These are phyloP conservation scores for Rachycentron canadum DNA, from an alignment of 2,797 vertebrate species.

Conservation along the genomic window DNA sequence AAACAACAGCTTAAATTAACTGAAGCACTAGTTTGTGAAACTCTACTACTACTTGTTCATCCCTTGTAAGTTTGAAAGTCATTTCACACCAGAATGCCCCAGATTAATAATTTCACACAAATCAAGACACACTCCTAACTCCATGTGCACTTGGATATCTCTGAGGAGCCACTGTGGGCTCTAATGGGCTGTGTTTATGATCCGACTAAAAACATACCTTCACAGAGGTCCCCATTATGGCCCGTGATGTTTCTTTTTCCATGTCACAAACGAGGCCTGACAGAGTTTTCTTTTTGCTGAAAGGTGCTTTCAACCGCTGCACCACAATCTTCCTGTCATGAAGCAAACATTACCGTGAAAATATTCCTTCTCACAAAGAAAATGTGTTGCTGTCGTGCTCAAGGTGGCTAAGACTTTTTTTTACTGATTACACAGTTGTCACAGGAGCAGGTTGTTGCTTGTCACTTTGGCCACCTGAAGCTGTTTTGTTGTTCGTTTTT, in stretches of 20 bases:
- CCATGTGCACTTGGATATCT: constrained; percentile 43
- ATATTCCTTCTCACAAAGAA: constrained; percentile 50
- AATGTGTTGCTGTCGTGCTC: constrained; percentile 51
- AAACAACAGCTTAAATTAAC: not conserved
- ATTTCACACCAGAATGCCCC: constrained; percentile 68
- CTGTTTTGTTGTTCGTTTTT: constrained; percentile 43
- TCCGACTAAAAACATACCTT: constrained; percentile 58
- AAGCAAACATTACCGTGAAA: constrained; percentile 58
- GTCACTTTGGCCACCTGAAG: constrained; percentile 64
- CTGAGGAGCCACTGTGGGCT: constrained; percentile 32
- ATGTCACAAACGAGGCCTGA: constrained; percentile 51
- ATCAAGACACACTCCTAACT: constrained; percentile 59
- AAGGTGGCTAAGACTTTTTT: constrained; percentile 58
- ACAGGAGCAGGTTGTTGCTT: constrained; percentile 41
- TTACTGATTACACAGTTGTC: constrained; percentile 70
- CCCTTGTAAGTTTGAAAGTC: constrained; percentile 58
- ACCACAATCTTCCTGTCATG: constrained; percentile 77
- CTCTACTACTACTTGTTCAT: constrained; percentile 29
- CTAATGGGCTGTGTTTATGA: constrained; percentile 69
- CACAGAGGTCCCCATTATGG: constrained; percentile 49
- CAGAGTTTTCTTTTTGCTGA: constrained; percentile 57
- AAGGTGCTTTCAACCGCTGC: constrained; percentile 68
- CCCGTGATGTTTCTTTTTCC: constrained; percentile 54
- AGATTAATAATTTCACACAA: constrained; percentile 61
- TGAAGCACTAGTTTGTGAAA: constrained; percentile 5